Conservation (phyloP, 2,888 invertebrate genomes). For the Sesamia inferens region DNA sequence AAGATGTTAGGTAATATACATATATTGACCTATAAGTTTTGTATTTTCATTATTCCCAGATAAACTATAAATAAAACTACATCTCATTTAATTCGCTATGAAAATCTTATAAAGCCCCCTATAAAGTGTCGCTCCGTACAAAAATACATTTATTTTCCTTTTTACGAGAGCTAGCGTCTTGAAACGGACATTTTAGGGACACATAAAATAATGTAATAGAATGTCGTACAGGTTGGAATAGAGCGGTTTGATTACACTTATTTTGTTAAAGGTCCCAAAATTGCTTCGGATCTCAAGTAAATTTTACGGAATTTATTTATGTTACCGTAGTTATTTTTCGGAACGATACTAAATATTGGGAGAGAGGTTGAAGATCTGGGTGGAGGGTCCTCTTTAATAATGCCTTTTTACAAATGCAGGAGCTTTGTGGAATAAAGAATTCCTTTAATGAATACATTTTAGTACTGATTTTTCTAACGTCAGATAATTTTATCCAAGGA, state of each 20-base stretch:
- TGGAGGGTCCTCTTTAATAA: neutral
- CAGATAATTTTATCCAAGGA: no score
- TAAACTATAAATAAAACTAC: constrained; percentile 17
- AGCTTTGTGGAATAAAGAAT: neutral
- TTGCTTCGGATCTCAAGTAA: constrained; percentile 39
- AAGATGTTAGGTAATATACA: neutral
- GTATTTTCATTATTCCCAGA: neutral
- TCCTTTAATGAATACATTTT: neutral
- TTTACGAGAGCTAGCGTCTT: constrained; percentile 69
- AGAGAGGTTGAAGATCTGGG: neutral
- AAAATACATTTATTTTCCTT: constrained; percentile 63
- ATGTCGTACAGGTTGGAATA: constrained; percentile 52
- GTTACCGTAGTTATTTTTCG: constrained; percentile 15
- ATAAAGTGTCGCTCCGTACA: constrained; percentile 41
- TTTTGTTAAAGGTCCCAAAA: constrained; percentile 33
- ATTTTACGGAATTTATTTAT: constrained; percentile 36
- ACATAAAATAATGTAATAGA: constrained; percentile 67
- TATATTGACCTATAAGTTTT: neutral
- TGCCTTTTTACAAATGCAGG: constrained; percentile 5
- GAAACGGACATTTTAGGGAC: constrained; percentile 68
- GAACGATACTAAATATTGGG: constrained; percentile 13
- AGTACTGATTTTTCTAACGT: no score
- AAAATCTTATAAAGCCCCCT: constrained; percentile 42
- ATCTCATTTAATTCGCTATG: constrained; percentile 20
- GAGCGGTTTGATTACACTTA: constrained; percentile 52